Evolutionary conservation across 2,113 vertebrate genomes (phyloP).

Genomic region (Sapajus apella): DNA sequence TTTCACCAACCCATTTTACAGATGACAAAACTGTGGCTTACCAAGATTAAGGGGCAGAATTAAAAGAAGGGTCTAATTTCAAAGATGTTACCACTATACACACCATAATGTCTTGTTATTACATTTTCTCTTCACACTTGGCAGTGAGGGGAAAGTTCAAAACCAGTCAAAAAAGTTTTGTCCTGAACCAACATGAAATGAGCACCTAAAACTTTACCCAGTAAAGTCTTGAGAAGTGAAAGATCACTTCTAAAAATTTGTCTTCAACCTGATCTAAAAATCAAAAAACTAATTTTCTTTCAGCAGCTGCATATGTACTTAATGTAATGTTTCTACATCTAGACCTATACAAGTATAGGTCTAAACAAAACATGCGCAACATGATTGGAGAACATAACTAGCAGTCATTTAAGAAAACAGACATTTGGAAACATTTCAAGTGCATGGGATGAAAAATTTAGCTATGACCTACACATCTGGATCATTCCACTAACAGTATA

Average conservation of each 20-base stretch:
- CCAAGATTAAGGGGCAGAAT: background rate
- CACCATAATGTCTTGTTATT: background rate
- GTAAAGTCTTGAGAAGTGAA: background rate
- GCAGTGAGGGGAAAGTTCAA: background rate
- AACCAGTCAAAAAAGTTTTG: background rate
- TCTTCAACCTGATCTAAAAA: background rate
- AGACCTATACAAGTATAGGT: background rate
- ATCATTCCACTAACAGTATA: background rate
- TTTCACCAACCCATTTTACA: background rate
- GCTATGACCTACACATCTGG: background rate
- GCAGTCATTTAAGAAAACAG: background rate
- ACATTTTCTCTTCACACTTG: background rate
- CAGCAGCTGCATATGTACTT: background rate
- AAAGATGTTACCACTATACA: background rate
- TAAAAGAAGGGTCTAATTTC: background rate
- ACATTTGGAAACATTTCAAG: background rate
- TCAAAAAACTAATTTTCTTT: background rate
- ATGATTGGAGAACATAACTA: background rate
- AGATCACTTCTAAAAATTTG: conserved; percentile 25
- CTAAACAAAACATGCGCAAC: background rate
- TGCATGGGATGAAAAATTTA: background rate
- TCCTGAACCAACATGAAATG: background rate
- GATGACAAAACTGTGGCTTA: background rate
- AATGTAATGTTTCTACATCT: background rate
- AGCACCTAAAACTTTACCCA: background rate